Base-by-base conservation (phyloP, 2,113 vertebrate species). In the Furnarius figulus region DNA sequence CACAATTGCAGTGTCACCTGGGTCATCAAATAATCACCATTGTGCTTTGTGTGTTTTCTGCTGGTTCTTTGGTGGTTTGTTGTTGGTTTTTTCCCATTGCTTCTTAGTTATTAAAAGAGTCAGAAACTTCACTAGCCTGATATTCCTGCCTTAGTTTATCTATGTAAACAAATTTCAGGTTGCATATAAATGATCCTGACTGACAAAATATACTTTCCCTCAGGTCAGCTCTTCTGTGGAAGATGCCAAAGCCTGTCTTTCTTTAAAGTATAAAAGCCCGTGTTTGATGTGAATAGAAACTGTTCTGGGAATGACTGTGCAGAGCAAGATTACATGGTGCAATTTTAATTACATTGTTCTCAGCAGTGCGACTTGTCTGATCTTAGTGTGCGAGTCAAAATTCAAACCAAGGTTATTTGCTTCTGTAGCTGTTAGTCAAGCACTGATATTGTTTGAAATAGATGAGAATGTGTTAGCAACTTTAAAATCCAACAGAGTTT, bases 121-220 rank as follows among this genome's bases (percentile, higher is more conserved):
- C 39, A 68, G n/a, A 73, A 81, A 52, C 56, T 85, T 93, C 79
- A 72, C 85, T 39, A 76, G 83, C 71, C 46, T 94, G 68, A 91
- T 79, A 50, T 6, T 35, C 55, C 85, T 93, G 59, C 70, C 85
- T 92, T 90, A 87, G 50, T 84, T 92, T 96, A 87, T 77, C 71
- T 95, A 31, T 52, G 52, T 89, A 97, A 97, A 96, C 82, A 96
- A 94, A 96, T 92, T 96, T 95, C 85, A 95, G 56, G 68, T 30
- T 46, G 80, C 81, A 97, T 94, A 70, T 96, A 97, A 97, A 89
- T 30, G 79, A 56, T 96, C 91, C 87, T 97, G 97, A 97, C 70
- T 97, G 97, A 96, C 95, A 96, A 79, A 94, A 86, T 72, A 94
- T 93, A 90, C 89, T 96, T 96, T 91, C 96, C 95, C 95, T 91